Evolutionary conservation across 2,113 vertebrate species (phyloP).

Genomic region (Bubo scandiacus): DNA sequence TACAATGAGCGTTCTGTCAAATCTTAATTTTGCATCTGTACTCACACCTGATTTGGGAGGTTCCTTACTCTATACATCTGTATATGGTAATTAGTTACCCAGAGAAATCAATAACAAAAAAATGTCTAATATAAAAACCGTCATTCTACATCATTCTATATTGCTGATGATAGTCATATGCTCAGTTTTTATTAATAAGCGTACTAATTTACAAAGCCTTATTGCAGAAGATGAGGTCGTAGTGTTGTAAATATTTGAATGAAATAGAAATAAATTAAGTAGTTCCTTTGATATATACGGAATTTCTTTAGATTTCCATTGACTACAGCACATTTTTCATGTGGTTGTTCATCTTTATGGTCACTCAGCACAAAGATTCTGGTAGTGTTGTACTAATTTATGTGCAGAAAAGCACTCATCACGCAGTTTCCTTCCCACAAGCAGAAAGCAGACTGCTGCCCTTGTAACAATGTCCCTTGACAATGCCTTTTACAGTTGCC

Average conservation of each 20-base stretch:
- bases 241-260: neutral
- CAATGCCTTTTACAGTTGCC: neutral
- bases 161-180: neutral
- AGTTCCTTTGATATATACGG: neutral
- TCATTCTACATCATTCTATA: neutral
- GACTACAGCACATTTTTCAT: neutral
- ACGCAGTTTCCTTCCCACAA: neutral
- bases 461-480: neutral
- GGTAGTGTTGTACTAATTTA: neutral
- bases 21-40: neutral
- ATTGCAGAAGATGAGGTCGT: neutral
- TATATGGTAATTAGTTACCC: neutral
- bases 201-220: neutral
- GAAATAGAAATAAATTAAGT: neutral
- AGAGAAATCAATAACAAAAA: neutral
- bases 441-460: neutral
- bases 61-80: neutral
- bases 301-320: neutral
- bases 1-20: neutral
- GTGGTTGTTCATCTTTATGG: neutral
- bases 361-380: neutral
- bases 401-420: neutral
- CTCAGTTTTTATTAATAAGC: neutral
- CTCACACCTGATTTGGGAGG: neutral
- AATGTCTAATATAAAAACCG: neutral